Evolutionary conservation across 64 coral and sea anemone genomes (phyloP), one percentile per base, ranked within the genome.

Genomic region (Dendrophyllia cribrosa): DNA sequence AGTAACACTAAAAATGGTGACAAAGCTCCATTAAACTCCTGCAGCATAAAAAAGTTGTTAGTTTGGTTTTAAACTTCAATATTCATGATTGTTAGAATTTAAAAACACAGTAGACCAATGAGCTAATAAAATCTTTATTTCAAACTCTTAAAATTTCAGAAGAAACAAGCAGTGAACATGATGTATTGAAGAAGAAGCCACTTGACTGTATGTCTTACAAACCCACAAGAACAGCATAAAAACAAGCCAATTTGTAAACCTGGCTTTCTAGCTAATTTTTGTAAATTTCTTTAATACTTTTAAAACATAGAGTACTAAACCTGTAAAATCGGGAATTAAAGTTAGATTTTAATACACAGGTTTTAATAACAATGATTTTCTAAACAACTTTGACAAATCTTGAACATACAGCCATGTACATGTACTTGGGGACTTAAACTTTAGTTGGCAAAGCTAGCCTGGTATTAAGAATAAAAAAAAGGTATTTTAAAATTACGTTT

Each of bases 121-220:
- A 66, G 61, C 43, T 84, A 84, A 84, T 51, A 66, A 84, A 45
- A 84, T 84, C 19, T 84, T 84, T 53, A n/a, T n/a, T 14, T 67
- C 62, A 45, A 63, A 84, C 62, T 84, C 58, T 84, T 84, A 51
- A 84, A 84, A 67, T 84, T 84, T 15, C 62, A 84, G 80, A 84
- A 67, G 80, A 84, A 84, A 84, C 80, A 84, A 84, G 60, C 60
- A 5, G 17, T 67, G 61, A 67, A 17, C 61, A 51, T 67, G 58
- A 84, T 66, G 44, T 49, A 17, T 12, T 84, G 80, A 84, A 84
- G 80, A 45, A 67, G 80, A 84, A 66, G 80, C 21, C 62, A 0
- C 13, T 34, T 62, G 7, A 68, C 34, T 34, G 34, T 34, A 34
- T 34, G 34, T 34, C 34, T 58, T 22, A 58, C 56, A 81, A 61